Evolutionary conservation across 2,797 vertebrate genomes (phyloP).

Genomic region (Halcyon leucocephala): DNA sequence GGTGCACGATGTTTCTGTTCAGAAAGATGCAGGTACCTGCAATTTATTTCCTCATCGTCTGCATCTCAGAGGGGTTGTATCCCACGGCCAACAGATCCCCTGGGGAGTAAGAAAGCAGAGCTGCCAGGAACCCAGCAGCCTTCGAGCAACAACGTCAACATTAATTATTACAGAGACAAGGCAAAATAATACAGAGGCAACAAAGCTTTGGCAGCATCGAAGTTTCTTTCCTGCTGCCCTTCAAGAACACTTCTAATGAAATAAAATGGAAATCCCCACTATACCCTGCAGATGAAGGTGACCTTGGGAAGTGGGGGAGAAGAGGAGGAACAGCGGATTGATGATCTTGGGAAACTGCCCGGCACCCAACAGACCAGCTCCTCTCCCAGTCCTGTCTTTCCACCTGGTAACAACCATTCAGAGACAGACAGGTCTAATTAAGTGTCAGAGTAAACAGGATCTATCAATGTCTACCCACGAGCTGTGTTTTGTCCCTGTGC

Average conservation of each 20-base stretch:
- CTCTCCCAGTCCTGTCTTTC: neutral
- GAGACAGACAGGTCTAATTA: accelerated
- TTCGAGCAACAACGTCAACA: neutral
- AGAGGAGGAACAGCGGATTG: neutral
- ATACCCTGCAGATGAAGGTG: neutral
- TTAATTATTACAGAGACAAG: neutral
- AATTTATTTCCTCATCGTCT: neutral
- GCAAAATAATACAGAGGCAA: neutral
- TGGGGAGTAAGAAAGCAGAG: neutral
- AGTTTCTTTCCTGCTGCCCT: neutral
- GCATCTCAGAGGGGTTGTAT: neutral
- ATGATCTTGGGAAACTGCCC: neutral
- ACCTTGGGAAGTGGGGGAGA: neutral
- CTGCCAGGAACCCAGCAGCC: conserved; percentile 18
- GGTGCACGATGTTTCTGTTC: accelerated
- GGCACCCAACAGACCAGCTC: neutral
- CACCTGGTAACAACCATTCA: neutral
- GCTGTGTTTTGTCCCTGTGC: neutral
- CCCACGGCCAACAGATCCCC: neutral
- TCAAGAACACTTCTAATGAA: neutral
- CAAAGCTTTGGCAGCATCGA: neutral
- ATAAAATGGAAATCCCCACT: neutral
- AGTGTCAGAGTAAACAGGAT: neutral
- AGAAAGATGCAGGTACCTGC: neutral
- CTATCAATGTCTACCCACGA: accelerated